Evolutionary conservation across 2,113 vertebrate genomes (phyloP).

Genomic region (Toxostoma redivivum): DNA sequence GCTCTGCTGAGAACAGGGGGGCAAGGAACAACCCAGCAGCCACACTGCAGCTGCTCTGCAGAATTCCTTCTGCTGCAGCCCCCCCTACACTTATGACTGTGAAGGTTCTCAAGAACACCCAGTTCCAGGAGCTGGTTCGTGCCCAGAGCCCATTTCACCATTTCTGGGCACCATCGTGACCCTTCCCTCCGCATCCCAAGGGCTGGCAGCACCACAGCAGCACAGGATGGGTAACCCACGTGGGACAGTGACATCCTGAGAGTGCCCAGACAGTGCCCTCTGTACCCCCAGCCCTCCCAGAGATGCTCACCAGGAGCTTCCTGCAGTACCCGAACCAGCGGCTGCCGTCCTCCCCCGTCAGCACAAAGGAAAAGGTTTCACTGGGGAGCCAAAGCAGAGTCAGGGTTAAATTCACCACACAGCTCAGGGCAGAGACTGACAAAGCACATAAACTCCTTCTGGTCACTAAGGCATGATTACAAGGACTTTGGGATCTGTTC

Average conservation of each 20-base stretch:
- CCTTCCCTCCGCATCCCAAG: background rate
- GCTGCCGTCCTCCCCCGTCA: constrained; percentile 95
- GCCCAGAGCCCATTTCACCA: background rate
- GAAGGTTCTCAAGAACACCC: background rate
- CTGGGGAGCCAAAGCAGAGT: constrained; percentile 68
- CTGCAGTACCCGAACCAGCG: constrained; percentile 98
- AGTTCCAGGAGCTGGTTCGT: background rate
- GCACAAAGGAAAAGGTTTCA: constrained; percentile 96
- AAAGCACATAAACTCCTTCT: background rate
- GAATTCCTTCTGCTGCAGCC: background rate
- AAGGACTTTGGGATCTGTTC: background rate
- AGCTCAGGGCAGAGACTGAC: background rate
- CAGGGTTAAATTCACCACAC: background rate
- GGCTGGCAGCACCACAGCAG: background rate
- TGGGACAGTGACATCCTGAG: fast-evolving
- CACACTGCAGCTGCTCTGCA: background rate
- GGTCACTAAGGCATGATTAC: background rate
- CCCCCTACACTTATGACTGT: background rate
- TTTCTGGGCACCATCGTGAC: background rate
- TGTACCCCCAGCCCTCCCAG: background rate
- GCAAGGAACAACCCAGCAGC: background rate
- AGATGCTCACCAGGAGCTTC: constrained; percentile 90
- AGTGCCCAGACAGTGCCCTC: background rate
- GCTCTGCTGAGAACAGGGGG: background rate
- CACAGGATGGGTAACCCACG: background rate